Conservation (phyloP, 2,888 invertebrate species). For the Lissocephala sabroskyi region DNA sequence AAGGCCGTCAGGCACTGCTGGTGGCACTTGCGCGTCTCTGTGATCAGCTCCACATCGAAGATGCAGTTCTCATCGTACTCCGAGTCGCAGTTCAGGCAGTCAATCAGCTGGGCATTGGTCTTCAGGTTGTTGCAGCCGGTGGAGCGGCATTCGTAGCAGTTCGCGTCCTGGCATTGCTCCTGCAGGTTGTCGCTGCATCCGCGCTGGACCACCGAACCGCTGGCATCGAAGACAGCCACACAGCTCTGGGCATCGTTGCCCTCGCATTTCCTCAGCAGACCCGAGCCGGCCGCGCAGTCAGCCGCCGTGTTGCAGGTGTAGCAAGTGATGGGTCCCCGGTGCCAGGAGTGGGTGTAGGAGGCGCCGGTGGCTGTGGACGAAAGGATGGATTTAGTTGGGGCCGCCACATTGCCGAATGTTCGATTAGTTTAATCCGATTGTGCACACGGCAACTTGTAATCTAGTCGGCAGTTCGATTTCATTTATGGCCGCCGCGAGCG, state of each 20-base stretch:
- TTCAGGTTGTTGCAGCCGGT: constrained; percentile 57
- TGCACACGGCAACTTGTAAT: too few species aligned
- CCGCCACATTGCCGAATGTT: too few species aligned
- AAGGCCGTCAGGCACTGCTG: constrained; percentile 63
- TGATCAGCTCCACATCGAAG: constrained; percentile 32
- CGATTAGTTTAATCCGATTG: too few species aligned
- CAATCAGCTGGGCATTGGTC: constrained; percentile 33
- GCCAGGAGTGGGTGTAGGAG: constrained; percentile 38
- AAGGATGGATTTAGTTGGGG: too few species aligned
- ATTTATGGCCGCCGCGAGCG: too few species aligned
- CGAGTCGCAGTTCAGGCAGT: constrained; percentile 59
- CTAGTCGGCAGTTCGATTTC: too few species aligned
- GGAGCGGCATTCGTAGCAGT: constrained; percentile 63
- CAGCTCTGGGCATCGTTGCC: constrained; percentile 46
- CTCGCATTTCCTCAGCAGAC: constrained; percentile 39
- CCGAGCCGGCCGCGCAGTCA: constrained; percentile 38
- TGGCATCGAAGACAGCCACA: constrained; percentile 40
- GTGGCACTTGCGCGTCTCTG: constrained; percentile 44
- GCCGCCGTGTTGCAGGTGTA: constrained; percentile 38
- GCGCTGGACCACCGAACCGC: constrained; percentile 41
- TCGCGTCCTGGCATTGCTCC: constrained; percentile 26
- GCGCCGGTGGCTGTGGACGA: background rate
- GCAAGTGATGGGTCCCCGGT: constrained; percentile 56
- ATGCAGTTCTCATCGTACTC: constrained; percentile 40
- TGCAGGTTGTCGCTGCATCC: constrained; percentile 52